These are phyloP conservation scores for Chlorops oryzae DNA, from an alignment of 1,140 invertebrate species.

Conservation along the genomic window DNA sequence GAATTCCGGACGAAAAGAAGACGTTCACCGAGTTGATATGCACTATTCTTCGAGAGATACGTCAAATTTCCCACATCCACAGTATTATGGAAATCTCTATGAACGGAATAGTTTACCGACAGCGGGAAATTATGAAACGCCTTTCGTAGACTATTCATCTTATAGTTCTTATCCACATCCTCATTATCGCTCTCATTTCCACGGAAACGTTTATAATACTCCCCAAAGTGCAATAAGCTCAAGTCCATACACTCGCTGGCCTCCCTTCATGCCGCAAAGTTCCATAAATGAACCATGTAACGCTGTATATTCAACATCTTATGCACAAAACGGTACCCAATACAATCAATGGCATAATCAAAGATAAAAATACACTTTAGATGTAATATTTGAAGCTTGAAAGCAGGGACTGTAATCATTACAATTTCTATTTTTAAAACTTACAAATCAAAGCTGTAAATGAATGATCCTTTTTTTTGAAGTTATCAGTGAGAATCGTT, in stretches of 20 bases:
- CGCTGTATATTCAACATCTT: constrained; percentile 7
- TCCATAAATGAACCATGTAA: constrained; percentile 6
- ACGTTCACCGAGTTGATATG: too few relatives aligned
- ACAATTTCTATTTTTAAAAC: too few relatives aligned
- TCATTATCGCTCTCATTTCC: constrained; percentile 9
- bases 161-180: constrained; percentile 9
- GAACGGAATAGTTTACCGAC: neutral
- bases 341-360: constrained; percentile 13
- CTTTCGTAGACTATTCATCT: neutral
- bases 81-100: neutral
- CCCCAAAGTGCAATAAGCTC: neutral
- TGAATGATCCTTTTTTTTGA: too few relatives aligned
- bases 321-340: constrained; percentile 8
- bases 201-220: constrained; percentile 5
- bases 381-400: too few relatives aligned
- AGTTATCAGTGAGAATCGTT: too few relatives aligned
- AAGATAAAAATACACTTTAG: neutral
- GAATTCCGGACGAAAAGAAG: too few relatives aligned
- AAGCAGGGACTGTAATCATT: too few relatives aligned
- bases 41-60: too few relatives aligned
- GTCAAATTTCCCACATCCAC: too few relatives aligned
- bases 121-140: constrained; percentile 8
- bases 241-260: constrained; percentile 10
- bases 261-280: constrained; percentile 1
- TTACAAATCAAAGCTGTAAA: too few relatives aligned